Evolutionary conservation across 2,797 vertebrate genomes (phyloP), one percentile per base, ranked within the genome.

Genomic region (Pagetopsis macropterus): DNA sequence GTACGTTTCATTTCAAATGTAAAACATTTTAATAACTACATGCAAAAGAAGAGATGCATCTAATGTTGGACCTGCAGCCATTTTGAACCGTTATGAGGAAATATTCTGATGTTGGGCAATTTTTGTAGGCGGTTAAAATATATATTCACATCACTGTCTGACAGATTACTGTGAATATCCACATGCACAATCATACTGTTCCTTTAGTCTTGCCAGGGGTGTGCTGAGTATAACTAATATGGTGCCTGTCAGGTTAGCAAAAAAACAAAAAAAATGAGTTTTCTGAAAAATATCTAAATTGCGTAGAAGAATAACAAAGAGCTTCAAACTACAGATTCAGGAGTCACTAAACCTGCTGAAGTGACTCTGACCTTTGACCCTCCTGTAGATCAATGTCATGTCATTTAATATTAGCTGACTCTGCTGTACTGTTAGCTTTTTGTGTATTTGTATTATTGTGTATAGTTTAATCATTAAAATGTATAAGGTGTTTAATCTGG

Each of bases 81-180:
- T 15, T 27, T 64, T 41, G 19, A 50, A 23, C 2, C 12, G 12
- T 52, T 43, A 9, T 27, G 17, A 13, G 23, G 31, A 58, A 40
- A 49, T 37, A 15, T 31, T 43, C 6, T 2, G 12, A 58, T 40
- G 52, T 51, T 51, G 23, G 16, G 16, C 23, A 3, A 60, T 40
- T 27, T 40, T 27, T 52, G 57, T 31, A 41, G 44, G 3, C 59
- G 21, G 33, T 13, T 50, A 14, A 60, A 33, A 31, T 60, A 19
- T 13, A 23, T 40, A 13, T 13, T 65, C 52, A 12, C 48, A 41
- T 41, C 9, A 41, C 33, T 51, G 50, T 27, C 16, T 21, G 27
- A 46, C 37, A 16, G 44, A 56, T 66, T 10, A 14, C 37, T 9
- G 52, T 56, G 52, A 56, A 56, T 57, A n/a, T 57, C 65, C 3